phyloP scores from a whole-genome alignment of 2,113 vertebrate genomes.

The Istiophorus platypterus region DNA sequence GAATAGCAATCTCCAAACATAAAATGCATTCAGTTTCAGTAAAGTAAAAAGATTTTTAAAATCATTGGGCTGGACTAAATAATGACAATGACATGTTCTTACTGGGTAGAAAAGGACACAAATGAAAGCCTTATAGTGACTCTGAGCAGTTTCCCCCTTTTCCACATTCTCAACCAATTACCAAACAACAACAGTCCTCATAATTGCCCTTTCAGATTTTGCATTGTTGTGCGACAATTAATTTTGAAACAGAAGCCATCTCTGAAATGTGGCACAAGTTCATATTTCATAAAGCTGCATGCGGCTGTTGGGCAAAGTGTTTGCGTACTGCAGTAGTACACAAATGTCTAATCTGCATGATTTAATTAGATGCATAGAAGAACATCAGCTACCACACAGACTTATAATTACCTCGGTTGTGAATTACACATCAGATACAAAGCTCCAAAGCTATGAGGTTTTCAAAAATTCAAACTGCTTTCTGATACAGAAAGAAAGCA shows the following conservation, averaged over 20 bases:
- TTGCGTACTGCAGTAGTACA: conserved; percentile 3
- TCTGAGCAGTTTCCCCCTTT: not conserved
- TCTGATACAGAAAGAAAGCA: not conserved
- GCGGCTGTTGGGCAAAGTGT: conserved; percentile 6
- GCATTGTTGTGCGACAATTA: not conserved
- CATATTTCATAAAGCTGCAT: conserved; percentile 36
- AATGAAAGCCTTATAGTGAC: conserved; percentile 20
- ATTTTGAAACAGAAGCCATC: conserved; percentile 14
- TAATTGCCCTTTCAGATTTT: conserved; percentile 18
- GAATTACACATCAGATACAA: conserved; percentile 35
- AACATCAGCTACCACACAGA: conserved; percentile 26
- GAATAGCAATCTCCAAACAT: not conserved
- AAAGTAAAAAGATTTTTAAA: not conserved
- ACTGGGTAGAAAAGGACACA: not conserved
- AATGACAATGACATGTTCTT: conserved; percentile 5
- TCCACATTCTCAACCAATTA: conserved; percentile 21
- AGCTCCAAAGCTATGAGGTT: not conserved
- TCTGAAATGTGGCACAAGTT: conserved; percentile 34
- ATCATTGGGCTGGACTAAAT: conserved; percentile 11
- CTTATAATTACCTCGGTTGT: conserved; percentile 27
- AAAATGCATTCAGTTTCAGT: not conserved
- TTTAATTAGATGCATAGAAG: conserved; percentile 42
- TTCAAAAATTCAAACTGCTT: conserved; percentile 10
- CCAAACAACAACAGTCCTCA: conserved; percentile 3
- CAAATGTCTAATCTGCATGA: conserved; percentile 48